Evolutionary conservation across 2,797 vertebrate genomes (phyloP).

Genomic region (Pseudochirops cupreus): DNA sequence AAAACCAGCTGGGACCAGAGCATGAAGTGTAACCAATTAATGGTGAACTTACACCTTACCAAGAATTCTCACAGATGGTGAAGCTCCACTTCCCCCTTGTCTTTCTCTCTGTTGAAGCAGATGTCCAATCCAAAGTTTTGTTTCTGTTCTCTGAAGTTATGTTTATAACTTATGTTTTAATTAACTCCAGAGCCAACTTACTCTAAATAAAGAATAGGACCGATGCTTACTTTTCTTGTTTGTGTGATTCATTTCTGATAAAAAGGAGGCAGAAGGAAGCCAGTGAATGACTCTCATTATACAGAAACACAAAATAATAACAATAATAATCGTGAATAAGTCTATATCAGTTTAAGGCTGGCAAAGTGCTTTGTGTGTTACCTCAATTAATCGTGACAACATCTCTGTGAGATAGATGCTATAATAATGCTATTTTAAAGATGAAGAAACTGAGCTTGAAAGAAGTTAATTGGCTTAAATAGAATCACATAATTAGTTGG

Average conservation of each 20-base stretch:
- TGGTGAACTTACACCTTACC: neutral
- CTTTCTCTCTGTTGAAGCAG: neutral
- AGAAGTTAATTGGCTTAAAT: neutral
- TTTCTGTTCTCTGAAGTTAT: conserved; percentile 3
- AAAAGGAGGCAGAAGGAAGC: neutral
- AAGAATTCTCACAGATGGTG: neutral
- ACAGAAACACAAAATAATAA: neutral
- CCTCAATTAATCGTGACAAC: neutral
- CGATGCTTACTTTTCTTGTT: neutral
- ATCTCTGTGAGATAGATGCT: neutral
- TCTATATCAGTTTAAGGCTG: neutral
- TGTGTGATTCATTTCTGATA: neutral
- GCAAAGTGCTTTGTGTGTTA: neutral
- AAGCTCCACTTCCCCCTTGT: neutral
- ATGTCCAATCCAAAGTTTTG: conserved; percentile 2
- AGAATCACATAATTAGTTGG: neutral
- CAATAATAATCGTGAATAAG: neutral
- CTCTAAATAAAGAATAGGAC: neutral
- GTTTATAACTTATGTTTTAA: neutral
- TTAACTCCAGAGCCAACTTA: neutral
- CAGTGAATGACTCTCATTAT: neutral
- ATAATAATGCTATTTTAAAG: neutral
- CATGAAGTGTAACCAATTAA: neutral
- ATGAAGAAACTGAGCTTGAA: neutral
- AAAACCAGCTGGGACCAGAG: neutral